These are phyloP conservation scores for Leptodactylus fuscus DNA, from an alignment of 2,113 vertebrate species.

Conservation along the genomic window DNA sequence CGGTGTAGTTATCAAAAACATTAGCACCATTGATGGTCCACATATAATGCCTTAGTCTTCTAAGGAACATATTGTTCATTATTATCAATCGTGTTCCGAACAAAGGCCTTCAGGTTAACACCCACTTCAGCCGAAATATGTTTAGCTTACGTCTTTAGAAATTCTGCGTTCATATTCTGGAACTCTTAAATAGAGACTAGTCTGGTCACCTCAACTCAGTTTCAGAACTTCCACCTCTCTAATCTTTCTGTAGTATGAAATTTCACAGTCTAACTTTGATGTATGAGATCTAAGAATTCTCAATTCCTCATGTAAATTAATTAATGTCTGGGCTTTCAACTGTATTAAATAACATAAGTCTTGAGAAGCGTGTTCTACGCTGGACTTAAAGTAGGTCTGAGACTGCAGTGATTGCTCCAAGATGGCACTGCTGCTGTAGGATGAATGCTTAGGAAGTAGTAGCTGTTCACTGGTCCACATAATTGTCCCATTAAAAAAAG, in stretches of 20 bases:
- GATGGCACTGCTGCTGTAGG: background rate
- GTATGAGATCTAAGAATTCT: constrained; percentile 8
- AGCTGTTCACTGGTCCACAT: background rate
- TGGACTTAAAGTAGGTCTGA: background rate
- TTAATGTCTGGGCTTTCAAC: constrained; percentile 1
- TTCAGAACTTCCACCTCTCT: background rate
- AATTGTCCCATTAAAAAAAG: background rate
- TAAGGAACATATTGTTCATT: background rate
- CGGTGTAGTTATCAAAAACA: background rate
- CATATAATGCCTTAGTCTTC: background rate
- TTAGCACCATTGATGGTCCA: background rate
- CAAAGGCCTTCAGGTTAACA: background rate
- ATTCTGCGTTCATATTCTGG: background rate
- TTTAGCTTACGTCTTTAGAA: background rate
- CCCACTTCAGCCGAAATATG: background rate
- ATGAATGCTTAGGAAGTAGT: background rate
- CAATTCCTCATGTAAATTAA: constrained; percentile 18
- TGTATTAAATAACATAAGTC: background rate
- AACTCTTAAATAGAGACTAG: background rate
- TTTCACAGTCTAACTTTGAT: constrained; percentile 1
- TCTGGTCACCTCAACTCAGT: background rate
- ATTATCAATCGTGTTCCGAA: background rate
- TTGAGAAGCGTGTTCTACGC: too few species aligned
- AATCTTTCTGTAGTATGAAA: background rate
- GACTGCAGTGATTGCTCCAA: background rate